Conservation (phyloP, 2,113 vertebrate genomes). For the Alces alces region DNA sequence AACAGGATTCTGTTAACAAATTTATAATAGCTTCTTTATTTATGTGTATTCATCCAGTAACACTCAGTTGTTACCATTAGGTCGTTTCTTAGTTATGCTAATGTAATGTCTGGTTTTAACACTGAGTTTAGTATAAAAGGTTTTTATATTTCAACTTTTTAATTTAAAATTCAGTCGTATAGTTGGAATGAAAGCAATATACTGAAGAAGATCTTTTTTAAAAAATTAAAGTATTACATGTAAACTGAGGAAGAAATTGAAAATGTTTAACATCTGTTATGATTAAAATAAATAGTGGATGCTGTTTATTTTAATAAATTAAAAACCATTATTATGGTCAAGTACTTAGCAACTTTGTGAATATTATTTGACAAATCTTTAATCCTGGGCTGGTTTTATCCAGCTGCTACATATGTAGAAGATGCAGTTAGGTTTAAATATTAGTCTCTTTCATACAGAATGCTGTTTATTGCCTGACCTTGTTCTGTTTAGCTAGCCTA, state of each 20-base stretch:
- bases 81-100: not conserved
- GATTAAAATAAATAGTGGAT: not conserved
- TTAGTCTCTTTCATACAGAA: not conserved
- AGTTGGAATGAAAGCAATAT: not conserved
- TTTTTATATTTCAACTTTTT: not conserved
- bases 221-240: not conserved
- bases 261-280: not conserved
- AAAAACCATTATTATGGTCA: not conserved
- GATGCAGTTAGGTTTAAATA: not conserved
- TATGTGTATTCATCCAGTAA: not conserved
- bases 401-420: not conserved
- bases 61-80: not conserved
- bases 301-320: conserved; percentile 18
- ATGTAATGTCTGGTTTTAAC: not conserved
- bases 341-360: not conserved
- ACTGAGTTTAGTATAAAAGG: not conserved
- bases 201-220: not conserved
- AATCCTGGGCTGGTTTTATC: not conserved
- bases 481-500: not conserved
- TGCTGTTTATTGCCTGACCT: not conserved
- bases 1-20: not conserved
- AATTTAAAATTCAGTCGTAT: not conserved
- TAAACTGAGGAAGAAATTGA: not conserved
- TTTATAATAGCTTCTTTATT: not conserved
- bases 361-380: not conserved